These are phyloP conservation scores for Paracentrotus lividus DNA, from an alignment of 53 echinoderm and acorn worm genomes.

Conservation along the genomic window DNA sequence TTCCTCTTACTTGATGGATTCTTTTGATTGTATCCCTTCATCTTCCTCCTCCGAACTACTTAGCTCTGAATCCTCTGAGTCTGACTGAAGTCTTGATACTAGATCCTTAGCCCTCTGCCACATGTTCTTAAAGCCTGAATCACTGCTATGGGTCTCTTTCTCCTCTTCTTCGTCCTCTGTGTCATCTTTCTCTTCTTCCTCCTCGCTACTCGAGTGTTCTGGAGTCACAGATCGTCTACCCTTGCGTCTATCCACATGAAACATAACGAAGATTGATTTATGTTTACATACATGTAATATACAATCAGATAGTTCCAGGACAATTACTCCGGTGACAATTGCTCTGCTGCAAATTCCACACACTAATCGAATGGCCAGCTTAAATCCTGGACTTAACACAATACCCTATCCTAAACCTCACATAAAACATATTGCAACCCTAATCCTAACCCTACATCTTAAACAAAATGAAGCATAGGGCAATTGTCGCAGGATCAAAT, in stretches of 20 bases:
- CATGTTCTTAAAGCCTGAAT: constrained; percentile 63
- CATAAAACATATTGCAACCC: too few relatives aligned
- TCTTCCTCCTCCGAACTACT: constrained; percentile 52
- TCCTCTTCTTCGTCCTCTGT: constrained; percentile 10
- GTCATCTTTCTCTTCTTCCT: neutral
- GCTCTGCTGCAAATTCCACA: too few relatives aligned
- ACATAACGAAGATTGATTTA: neutral
- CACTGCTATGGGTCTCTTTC: constrained; percentile 51
- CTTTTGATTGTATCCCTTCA: constrained; percentile 63
- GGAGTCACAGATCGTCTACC: constrained; percentile 31
- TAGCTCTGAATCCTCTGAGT: constrained; percentile 7
- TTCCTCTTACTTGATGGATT: constrained; percentile 58
- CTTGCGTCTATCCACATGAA: neutral
- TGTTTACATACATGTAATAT: neutral
- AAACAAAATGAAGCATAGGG: too few relatives aligned
- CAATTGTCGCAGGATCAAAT: too few relatives aligned
- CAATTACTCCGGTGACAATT: too few relatives aligned
- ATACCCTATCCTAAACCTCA: too few relatives aligned
- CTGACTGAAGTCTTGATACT: constrained; percentile 1
- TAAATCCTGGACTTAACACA: too few relatives aligned
- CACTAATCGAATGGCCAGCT: too few relatives aligned
- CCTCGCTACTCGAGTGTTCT: neutral
- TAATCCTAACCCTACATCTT: too few relatives aligned
- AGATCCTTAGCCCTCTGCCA: constrained; percentile 65
- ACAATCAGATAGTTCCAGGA: too few relatives aligned